Conservation (phyloP, 2,888 invertebrate species). For the Ennomos fuscantarius region DNA sequence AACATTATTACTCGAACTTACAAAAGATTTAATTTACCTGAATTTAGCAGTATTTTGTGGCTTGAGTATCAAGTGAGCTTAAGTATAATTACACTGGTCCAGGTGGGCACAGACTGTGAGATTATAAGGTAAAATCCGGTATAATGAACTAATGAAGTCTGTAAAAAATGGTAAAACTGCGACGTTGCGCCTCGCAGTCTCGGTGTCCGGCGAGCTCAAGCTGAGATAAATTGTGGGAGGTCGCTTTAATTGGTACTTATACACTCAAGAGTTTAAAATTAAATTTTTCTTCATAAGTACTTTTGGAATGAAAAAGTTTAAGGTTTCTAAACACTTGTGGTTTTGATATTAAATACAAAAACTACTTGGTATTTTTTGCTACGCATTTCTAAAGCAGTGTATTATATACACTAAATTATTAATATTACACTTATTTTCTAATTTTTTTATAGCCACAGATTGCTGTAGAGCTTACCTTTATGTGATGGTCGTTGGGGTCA, state of each 20-base stretch:
- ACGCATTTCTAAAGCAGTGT: too few species aligned
- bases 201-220: neutral
- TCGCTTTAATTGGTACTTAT: conserved; percentile 7
- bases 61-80: conserved; percentile 11
- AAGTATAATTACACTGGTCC: conserved; percentile 55
- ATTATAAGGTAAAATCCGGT: conserved; percentile 49
- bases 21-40: neutral
- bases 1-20: conserved; percentile 20
- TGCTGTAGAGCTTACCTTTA: conserved; percentile 62
- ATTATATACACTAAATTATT: too few species aligned
- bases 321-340: too few species aligned
- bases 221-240: conserved; percentile 3
- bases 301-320: too few species aligned
- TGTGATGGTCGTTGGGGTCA: conserved; percentile 68
- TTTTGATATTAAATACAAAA: too few species aligned
- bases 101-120: conserved; percentile 56
- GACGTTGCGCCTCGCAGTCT: conserved; percentile 6
- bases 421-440: too few species aligned
- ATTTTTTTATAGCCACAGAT: too few species aligned
- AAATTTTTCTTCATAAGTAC: too few species aligned
- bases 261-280: neutral
- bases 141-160: conserved; percentile 58
- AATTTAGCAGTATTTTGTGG: conserved; percentile 14
- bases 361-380: too few species aligned
- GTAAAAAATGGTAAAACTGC: conserved; percentile 38